Percentiles rank a stretch among this genome's conserved stretches.
phyloP scores from a whole-genome alignment of 1,140 invertebrate genomes.

The Papilio xuthus region DNA sequence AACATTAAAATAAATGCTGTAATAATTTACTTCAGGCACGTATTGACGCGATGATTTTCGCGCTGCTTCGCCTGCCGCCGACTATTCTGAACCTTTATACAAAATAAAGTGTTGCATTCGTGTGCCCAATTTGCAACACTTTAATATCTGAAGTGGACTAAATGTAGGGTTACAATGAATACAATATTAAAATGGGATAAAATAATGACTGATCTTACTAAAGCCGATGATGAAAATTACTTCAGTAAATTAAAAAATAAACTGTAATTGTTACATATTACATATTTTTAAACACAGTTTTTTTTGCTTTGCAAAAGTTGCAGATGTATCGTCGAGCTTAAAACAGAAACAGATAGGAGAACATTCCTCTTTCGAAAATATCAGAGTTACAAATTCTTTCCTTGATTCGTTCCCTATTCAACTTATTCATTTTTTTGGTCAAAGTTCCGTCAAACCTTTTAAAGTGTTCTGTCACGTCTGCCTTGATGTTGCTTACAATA shows the following conservation, averaged over 20 bases:
- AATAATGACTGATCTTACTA: neutral
- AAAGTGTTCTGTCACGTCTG: too few species aligned
- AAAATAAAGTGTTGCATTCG: constrained; percentile 32
- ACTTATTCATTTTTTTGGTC: neutral
- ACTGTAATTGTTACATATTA: neutral
- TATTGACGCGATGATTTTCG: neutral
- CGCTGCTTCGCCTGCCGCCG: neutral
- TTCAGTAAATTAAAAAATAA: neutral
- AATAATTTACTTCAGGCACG: neutral
- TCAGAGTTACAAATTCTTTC: too few species aligned
- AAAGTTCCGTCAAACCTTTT: neutral
- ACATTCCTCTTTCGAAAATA: too few species aligned
- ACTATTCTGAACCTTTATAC: constrained; percentile 36
- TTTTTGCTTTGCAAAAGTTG: too few species aligned
- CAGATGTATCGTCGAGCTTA: too few species aligned
- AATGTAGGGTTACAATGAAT: constrained; percentile 2
- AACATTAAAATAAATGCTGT: neutral
- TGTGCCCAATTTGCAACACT: constrained; percentile 34
- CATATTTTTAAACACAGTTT: neutral
- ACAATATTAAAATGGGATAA: neutral
- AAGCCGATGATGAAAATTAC: neutral
- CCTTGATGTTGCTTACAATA: too few species aligned
- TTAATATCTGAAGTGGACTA: constrained; percentile 33
- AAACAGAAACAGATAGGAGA: too few species aligned
- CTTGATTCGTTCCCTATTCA: too few species aligned